Percentiles rank a stretch among this genome's conserved stretches.
phyloP scores from a whole-genome alignment of 2,113 vertebrate genomes.

The Phrynosoma blainvillii region DNA sequence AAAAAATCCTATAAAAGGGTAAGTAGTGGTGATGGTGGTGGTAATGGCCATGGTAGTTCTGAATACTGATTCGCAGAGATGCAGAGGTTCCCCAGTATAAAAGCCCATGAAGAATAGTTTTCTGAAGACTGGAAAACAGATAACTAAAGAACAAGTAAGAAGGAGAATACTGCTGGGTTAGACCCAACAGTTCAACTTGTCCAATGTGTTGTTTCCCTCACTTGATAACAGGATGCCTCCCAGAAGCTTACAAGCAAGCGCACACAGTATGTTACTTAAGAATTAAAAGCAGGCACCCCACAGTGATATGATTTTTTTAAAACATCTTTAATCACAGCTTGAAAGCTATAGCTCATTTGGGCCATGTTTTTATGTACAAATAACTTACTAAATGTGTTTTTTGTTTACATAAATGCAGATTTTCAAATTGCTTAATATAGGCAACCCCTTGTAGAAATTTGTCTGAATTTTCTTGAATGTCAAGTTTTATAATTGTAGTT shows the following conservation, averaged over 20 bases:
- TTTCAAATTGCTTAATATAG: background rate
- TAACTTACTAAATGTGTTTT: background rate
- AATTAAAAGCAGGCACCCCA: conserved; percentile 25
- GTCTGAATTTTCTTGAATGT: background rate
- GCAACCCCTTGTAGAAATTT: background rate
- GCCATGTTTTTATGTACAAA: background rate
- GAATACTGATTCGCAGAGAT: background rate
- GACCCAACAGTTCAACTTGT: too few relatives aligned
- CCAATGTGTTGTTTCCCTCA: background rate
- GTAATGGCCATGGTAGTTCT: background rate
- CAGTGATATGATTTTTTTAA: conserved; percentile 21
- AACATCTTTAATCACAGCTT: conserved; percentile 29
- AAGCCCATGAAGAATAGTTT: background rate
- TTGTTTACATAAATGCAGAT: background rate
- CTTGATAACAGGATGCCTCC: background rate
- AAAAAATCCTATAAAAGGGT: too few relatives aligned
- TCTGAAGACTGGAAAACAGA: background rate
- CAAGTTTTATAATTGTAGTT: conserved; percentile 30
- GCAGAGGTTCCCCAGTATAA: background rate
- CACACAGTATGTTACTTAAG: background rate
- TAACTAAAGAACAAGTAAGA: background rate
- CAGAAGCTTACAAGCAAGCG: background rate
- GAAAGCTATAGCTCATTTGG: background rate
- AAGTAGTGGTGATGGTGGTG: too few relatives aligned
- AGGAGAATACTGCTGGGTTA: background rate